Evolutionary conservation across 2,113 vertebrate species (phyloP), one percentile per base, ranked within the genome.

Genomic region (Hystrix brachyura): DNA sequence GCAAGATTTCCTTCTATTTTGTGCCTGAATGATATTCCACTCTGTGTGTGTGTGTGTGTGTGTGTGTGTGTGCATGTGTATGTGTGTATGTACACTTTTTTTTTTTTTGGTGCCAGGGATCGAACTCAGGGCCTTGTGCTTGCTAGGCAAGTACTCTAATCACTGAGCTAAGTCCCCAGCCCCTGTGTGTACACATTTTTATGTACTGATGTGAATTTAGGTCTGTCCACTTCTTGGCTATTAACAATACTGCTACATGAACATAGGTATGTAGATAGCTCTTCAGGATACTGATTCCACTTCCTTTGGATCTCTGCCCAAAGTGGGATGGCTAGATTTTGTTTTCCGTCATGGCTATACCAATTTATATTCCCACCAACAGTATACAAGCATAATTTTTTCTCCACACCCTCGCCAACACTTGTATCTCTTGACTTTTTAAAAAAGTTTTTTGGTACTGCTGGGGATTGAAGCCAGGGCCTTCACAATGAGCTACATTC

Each of bases 231-330:
- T 14, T 59, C 59, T 83, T 89, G 38, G 18, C 53, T 83, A 76
- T 43, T 78, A 38, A 38, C 34, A 85, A 29, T 60, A 93, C 48
- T 46, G 34, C 80, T 90, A 15, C 21, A 10, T 64, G 57, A 87
- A 65, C 11, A 57, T 65, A 27, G 12, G 15, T 0, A 9, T 60
- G 14, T 23, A 29, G 51, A 23, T 88, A 29, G 29, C 38, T 84
- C 12, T 78, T 89, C 15, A 67, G 83, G 38, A 51, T 38, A 38
- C 34, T 64, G 10, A 34, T 85, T 89, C 93, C 17, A 62, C 64
- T 90, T 86, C 21, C n/a, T 93, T 90, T 93, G n/a, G 69, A 76
- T 89, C 88, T 69, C 43, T 83, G 83, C 17, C 60, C 38, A 53
- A 19, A 71, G 51, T 71, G 65, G 25, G 55, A 85, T 72, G 27